phyloP scores from a whole-genome alignment of 2,888 invertebrate genomes.

The Leptogaster cylindrica region DNA sequence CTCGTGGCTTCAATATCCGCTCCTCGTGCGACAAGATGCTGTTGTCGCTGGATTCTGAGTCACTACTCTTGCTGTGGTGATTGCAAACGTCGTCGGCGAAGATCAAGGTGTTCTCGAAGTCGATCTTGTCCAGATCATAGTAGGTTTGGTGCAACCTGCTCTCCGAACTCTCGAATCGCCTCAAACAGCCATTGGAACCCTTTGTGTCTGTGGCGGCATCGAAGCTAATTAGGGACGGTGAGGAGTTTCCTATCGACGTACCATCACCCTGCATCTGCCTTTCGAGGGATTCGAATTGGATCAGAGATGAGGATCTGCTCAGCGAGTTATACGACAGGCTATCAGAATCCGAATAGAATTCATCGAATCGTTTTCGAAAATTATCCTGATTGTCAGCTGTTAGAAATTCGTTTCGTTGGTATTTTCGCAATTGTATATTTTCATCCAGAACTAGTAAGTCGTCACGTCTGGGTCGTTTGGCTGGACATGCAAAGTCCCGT shows the following conservation, averaged over 20 bases:
- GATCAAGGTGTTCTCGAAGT: conserved; percentile 54
- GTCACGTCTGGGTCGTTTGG: conserved; percentile 74
- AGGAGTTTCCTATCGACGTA: conserved; percentile 58
- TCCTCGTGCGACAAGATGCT: conserved; percentile 50
- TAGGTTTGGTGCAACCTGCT: conserved; percentile 59
- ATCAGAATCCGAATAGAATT: conserved; percentile 62
- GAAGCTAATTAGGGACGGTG: conserved; percentile 59
- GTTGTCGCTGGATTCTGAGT: conserved; percentile 49
- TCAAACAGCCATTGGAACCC: conserved; percentile 56
- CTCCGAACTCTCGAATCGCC: conserved; percentile 58
- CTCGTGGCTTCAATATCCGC: conserved; percentile 38
- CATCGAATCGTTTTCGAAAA: conserved; percentile 57
- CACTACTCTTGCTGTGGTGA: conserved; percentile 48
- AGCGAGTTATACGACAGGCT: conserved; percentile 67
- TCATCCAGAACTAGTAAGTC: conserved; percentile 51
- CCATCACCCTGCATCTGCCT: conserved; percentile 67
- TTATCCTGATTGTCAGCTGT: conserved; percentile 49
- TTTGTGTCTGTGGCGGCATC: conserved; percentile 54
- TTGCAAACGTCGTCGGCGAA: conserved; percentile 40
- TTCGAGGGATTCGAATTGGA: conserved; percentile 85
- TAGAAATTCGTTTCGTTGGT: conserved; percentile 49
- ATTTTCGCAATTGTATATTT: conserved; percentile 47
- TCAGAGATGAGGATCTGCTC: conserved; percentile 79
- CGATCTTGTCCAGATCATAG: conserved; percentile 59
- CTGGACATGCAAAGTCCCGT: conserved; percentile 76